phyloP scores from a whole-genome alignment of 2,888 invertebrate genomes.

The Dolomedes plantarius region DNA sequence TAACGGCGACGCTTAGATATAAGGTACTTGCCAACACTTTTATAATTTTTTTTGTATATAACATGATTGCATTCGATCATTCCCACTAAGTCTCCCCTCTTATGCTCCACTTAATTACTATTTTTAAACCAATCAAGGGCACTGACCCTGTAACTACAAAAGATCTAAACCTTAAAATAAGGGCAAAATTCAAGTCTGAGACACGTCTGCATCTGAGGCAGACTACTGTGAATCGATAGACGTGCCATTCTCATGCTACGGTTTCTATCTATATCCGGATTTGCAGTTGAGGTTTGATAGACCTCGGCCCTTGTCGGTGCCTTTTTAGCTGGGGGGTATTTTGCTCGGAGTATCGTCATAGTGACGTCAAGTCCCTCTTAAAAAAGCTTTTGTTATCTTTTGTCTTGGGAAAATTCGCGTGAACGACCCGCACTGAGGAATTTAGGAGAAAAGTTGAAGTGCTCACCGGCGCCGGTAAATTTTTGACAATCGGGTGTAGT shows the following conservation, averaged over 20 bases:
- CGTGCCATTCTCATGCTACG: not conserved
- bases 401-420: not conserved
- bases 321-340: not conserved
- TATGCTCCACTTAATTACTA: not conserved
- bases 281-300: not conserved
- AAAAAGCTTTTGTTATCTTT: slow-evolving; percentile 3
- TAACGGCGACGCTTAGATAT: no score
- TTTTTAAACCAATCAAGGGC: not conserved
- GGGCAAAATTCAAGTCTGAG: not conserved
- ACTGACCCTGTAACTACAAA: not conserved
- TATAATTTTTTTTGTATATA: no score
- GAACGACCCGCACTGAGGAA: not conserved
- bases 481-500: not conserved
- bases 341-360: not conserved
- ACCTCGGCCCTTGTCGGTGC: not conserved
- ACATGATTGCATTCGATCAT: no score
- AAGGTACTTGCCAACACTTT: no score
- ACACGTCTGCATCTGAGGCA: not conserved
- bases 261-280: not conserved
- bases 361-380: not conserved
- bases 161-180: not conserved
- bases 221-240: not conserved
- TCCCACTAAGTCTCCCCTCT: no score
- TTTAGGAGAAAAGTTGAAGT: not conserved
- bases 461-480: not conserved